Percentiles rank a stretch among this genome's conserved stretches.
Conservation (phyloP, 2,888 invertebrate genomes). For the Volucella inflata region DNA sequence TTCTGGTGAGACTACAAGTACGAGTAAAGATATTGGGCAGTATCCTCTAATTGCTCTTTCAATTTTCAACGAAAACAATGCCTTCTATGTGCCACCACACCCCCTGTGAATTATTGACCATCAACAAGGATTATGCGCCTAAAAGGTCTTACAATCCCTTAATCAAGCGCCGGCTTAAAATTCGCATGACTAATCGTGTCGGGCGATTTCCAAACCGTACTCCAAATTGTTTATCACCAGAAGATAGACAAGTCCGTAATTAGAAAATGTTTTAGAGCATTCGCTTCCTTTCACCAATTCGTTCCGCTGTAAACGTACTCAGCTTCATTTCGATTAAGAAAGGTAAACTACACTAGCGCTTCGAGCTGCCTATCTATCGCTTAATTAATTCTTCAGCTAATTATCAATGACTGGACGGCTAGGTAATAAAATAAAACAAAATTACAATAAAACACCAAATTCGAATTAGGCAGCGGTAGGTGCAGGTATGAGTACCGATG, state of each 20-base stretch:
- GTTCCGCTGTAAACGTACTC: conserved; percentile 60
- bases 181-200: conserved; percentile 68
- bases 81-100: neutral
- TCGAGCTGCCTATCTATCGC: conserved; percentile 42
- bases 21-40: no score
- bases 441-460: conserved; percentile 74
- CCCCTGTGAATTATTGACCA: neutral
- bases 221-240: conserved; percentile 62
- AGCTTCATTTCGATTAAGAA: neutral
- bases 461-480: conserved; percentile 53
- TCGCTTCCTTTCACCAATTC: conserved; percentile 42
- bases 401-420: conserved; percentile 45
- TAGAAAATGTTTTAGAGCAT: neutral
- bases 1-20: no score
- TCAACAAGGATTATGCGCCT: conserved; percentile 49
- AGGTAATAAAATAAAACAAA: conserved; percentile 63
- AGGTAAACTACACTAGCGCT: conserved; percentile 16
- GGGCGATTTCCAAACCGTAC: conserved; percentile 46
- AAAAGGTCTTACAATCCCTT: conserved; percentile 17
- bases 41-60: neutral
- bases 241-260: conserved; percentile 6
- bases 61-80: neutral
- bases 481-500: conserved; percentile 1
- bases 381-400: conserved; percentile 72
- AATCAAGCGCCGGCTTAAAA: conserved; percentile 68